Conservation (phyloP, 2,888 invertebrate species). For the Nesidiocoris tenuis region DNA sequence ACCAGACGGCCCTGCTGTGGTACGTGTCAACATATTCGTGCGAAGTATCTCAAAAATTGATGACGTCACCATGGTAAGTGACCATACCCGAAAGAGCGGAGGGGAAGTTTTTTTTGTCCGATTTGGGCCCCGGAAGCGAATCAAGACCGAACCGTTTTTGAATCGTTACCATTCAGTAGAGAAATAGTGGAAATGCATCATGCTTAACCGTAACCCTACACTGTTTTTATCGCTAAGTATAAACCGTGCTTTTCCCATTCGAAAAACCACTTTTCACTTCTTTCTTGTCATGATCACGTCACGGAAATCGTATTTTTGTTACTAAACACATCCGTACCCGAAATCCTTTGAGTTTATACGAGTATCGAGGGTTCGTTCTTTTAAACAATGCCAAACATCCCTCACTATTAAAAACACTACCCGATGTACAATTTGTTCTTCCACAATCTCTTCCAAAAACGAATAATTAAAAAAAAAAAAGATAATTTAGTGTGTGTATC, state of each 20-base stretch:
- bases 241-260: too few species aligned
- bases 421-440: too few species aligned
- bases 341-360: too few species aligned
- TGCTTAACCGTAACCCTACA: not conserved
- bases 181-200: not conserved
- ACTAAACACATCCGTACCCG: too few species aligned
- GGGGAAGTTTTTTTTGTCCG: not conserved
- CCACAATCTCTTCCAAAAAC: too few species aligned
- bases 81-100: conserved; percentile 48
- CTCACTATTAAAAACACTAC: too few species aligned
- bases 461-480: too few species aligned
- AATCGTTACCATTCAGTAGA: not conserved
- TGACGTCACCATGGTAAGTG: conserved; percentile 98
- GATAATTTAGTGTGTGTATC: conserved; percentile 18
- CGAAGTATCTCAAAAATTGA: conserved; percentile 99
- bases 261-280: not conserved
- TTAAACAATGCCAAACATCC: too few species aligned
- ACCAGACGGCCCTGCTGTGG: conserved; percentile 91
- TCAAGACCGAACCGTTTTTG: not conserved
- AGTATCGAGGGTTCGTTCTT: too few species aligned
- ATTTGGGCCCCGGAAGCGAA: not conserved
- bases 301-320: not conserved
- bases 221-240: not conserved
- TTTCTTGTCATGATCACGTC: not conserved
- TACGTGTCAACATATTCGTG: conserved; percentile 97